Evolutionary conservation across 2,113 vertebrate species (phyloP).

Genomic region (Carettochelys insculpta): DNA sequence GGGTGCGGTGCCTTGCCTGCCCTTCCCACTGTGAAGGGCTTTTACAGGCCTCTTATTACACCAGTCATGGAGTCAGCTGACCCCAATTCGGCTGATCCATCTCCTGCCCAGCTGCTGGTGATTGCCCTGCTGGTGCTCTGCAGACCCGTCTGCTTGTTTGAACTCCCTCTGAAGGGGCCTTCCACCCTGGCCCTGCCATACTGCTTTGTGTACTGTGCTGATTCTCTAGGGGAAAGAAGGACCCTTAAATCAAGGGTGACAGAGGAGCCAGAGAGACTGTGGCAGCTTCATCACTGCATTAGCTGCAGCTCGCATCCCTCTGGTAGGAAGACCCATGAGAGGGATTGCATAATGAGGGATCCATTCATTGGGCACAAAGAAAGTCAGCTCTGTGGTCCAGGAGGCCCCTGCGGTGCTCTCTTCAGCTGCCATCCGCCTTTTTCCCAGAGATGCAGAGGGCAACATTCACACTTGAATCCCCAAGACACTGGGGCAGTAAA

Average conservation of each 20-base stretch:
- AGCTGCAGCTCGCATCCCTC: neutral
- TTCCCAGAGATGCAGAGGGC: too few species aligned
- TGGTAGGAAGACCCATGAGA: accelerated
- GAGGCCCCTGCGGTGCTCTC: neutral
- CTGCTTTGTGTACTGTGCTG: neutral
- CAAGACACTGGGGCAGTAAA: neutral
- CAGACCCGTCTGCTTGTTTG: too few species aligned
- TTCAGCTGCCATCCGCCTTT: neutral
- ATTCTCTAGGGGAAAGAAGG: constrained; percentile 16
- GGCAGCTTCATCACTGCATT: neutral
- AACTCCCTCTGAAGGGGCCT: too few species aligned
- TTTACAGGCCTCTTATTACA: too few species aligned
- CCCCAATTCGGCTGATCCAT: too few species aligned
- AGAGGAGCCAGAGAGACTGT: neutral
- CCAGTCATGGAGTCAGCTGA: too few species aligned
- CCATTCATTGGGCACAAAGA: neutral
- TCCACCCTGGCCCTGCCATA: too few species aligned
- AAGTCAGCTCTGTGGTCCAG: neutral
- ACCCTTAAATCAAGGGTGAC: constrained; percentile 4
- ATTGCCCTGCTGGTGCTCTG: too few species aligned
- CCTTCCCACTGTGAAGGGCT: too few species aligned
- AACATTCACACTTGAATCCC: neutral
- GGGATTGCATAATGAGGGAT: neutral
- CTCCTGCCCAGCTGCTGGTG: too few species aligned
- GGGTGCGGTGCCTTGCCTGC: too few species aligned